These are phyloP conservation scores for Benitochromis conjunctus DNA, from an alignment of 2,113 vertebrate genomes.

Conservation along the genomic window DNA sequence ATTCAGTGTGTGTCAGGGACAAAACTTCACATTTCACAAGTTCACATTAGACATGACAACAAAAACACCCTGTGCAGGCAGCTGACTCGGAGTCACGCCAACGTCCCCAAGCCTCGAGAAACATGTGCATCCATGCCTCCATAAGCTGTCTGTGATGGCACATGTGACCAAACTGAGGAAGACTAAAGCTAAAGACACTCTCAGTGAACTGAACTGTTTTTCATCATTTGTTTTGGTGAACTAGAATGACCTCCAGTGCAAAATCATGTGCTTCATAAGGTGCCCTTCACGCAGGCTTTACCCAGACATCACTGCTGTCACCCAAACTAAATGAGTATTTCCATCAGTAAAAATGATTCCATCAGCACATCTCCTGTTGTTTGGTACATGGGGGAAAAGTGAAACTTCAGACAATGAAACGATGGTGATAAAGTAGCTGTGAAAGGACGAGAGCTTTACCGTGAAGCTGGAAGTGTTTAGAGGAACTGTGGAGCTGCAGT, in stretches of 20 bases:
- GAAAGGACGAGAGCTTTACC: neutral
- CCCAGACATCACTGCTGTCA: neutral
- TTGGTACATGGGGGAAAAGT: neutral
- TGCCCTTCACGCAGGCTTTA: neutral
- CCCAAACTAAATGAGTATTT: neutral
- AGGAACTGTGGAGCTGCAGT: neutral
- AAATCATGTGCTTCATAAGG: neutral
- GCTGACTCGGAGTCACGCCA: neutral
- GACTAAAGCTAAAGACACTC: neutral
- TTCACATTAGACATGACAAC: neutral
- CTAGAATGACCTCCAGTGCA: neutral
- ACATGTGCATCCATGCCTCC: neutral
- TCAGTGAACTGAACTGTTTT: neutral
- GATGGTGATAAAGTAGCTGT: neutral
- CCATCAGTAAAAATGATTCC: neutral
- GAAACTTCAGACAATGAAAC: neutral
- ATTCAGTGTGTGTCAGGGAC: neutral
- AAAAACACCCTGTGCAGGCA: neutral
- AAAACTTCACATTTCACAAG: neutral
- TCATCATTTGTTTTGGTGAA: neutral
- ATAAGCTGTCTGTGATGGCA: neutral
- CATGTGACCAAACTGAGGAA: neutral
- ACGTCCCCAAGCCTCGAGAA: neutral
- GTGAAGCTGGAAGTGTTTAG: neutral
- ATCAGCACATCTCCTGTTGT: neutral